Conservation (phyloP, 2,888 invertebrate genomes). For the Nipponacmea schrenckii region DNA sequence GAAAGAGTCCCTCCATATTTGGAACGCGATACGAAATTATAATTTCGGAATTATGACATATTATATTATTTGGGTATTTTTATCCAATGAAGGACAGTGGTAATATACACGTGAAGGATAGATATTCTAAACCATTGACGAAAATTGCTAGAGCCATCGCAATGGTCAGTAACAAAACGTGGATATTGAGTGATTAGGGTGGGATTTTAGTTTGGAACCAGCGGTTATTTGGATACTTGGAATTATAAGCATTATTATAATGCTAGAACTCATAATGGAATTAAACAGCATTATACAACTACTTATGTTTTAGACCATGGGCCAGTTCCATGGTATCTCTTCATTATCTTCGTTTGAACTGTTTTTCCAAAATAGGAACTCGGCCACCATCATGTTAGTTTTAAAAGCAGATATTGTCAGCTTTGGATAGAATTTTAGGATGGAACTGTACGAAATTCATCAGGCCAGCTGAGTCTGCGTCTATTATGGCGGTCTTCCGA, state of each 20-base stretch:
- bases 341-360: too few relatives aligned
- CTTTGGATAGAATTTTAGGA: background rate
- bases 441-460: conserved; percentile 1
- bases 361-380: background rate
- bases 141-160: background rate
- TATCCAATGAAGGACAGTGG: conserved; percentile 8
- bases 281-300: background rate
- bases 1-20: background rate
- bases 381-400: conserved; percentile 19
- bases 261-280: background rate
- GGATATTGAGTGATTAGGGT: background rate
- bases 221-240: background rate
- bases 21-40: background rate
- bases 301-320: too few relatives aligned
- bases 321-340: too few relatives aligned
- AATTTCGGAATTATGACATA: background rate
- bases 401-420: background rate
- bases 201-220: too few relatives aligned
- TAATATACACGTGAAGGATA: conserved; percentile 7
- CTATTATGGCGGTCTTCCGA: conserved; percentile 15
- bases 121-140: background rate
- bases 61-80: background rate
- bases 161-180: background rate
- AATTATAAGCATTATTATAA: conserved; percentile 2
- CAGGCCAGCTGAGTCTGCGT: conserved; percentile 5